phyloP scores from a whole-genome alignment of 1,140 invertebrate genomes.

The Helicorthomorpha holstii region DNA sequence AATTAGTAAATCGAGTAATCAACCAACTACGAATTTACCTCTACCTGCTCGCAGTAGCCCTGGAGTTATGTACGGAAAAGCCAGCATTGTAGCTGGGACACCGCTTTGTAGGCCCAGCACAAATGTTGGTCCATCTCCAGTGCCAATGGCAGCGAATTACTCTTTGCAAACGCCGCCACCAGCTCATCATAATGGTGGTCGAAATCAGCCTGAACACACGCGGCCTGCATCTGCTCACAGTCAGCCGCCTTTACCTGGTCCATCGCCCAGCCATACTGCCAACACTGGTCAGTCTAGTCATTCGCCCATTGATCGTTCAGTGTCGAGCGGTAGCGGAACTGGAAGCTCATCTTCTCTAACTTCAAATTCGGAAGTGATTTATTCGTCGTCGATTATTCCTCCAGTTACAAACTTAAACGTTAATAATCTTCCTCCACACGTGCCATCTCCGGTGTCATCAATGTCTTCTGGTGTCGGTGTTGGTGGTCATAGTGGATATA shows the following conservation, averaged over 20 bases:
- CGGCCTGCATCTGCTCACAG: background rate
- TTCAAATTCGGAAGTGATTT: background rate
- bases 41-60: background rate
- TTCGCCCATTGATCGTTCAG: background rate
- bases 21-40: background rate
- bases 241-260: background rate
- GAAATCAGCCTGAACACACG: background rate
- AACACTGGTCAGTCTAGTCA: background rate
- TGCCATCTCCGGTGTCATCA: background rate
- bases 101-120: background rate
- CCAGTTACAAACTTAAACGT: background rate
- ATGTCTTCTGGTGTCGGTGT: background rate
- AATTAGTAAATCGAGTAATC: background rate
- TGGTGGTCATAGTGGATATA: too few species aligned
- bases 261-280: constrained; percentile 3
- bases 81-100: background rate
- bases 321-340: background rate
- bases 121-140: background rate
- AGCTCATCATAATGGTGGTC: background rate
- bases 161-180: background rate
- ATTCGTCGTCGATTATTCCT: background rate
- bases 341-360: background rate
- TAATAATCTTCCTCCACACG: constrained; percentile 4
- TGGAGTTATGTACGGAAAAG: background rate
- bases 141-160: background rate